phyloP scores from a whole-genome alignment of 2,888 invertebrate species.

The Sphaerophoria rueppellii region DNA sequence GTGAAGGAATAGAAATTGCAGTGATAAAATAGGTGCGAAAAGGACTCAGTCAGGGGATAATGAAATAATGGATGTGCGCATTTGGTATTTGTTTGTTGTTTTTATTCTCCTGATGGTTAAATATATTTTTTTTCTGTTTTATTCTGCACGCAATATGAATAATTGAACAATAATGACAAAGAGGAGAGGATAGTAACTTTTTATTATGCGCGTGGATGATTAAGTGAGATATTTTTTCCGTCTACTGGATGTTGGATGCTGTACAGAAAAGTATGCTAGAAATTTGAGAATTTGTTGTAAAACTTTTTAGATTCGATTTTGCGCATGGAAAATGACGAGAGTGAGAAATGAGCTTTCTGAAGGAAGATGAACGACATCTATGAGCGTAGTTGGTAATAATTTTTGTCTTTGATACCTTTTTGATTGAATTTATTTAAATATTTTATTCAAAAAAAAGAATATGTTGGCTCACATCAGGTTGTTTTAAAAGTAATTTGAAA shows the following conservation, averaged over 20 bases:
- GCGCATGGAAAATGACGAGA: constrained; percentile 36
- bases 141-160: constrained; percentile 39
- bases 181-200: constrained; percentile 59
- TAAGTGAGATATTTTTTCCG: constrained; percentile 61
- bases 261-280: constrained; percentile 46
- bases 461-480: no score
- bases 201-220: constrained; percentile 64
- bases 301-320: constrained; percentile 49
- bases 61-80: constrained; percentile 62
- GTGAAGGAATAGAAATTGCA: constrained; percentile 32
- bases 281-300: constrained; percentile 18
- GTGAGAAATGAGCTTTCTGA: constrained; percentile 15
- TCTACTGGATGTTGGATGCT: constrained; percentile 68
- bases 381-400: neutral
- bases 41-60: constrained; percentile 58
- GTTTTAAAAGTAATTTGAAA: no score
- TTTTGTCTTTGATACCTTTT: neutral
- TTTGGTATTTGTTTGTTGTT: constrained; percentile 8
- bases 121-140: constrained; percentile 11
- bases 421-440: neutral
- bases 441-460: no score
- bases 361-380: constrained; percentile 31
- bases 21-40: constrained; percentile 54
- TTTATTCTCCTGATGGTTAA: neutral
- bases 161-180: constrained; percentile 37